Base-by-base conservation (phyloP, 2,888 invertebrate species). In the Meteorus cinctellus region DNA sequence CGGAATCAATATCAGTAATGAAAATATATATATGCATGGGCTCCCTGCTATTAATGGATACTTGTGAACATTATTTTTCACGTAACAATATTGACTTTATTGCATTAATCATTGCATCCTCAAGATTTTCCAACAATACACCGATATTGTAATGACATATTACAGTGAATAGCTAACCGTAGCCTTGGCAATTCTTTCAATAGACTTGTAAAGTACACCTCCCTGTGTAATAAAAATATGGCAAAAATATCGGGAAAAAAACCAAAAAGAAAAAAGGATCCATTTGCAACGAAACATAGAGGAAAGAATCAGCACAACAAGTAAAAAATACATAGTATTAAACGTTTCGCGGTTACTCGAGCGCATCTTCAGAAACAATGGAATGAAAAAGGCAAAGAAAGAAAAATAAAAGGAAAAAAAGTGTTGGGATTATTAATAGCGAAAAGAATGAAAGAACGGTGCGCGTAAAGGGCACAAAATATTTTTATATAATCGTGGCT, bases 401-500 rank as follows among this genome's bases (percentile, higher is more conserved):
- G 31, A 5, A 27, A 41, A 45, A 62, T 8, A 34, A 16, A 45
- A 19, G 27, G 12, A 19, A 65, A 27, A 27, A 73, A 62, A 63
- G 51, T 36, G 16, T 6, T 34, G 24, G 63, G n/a, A 41, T 59
- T 67, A 59, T 59, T 67, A 73, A 73, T 67, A 73, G 73, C 31
- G 29, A 31, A 45, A 19, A 63, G 27, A 31, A 62, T 62, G n/a
- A 36, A 19, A 63, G 63, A 55, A 24, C 27, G 19, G 51, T 34
- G 63, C 63, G 51, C 51, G 31, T 45, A 65, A 77, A 77, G 55
- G 68, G 68, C 48, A 72, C 69, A 67, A 76, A 68, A 77, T 77
- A 75, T 81, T 72, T 79, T 71, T 75, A 73, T 76, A 76, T 76
- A 74, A 82, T 80, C 73, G 70, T 65, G 77, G 48, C 51, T 45